Evolutionary conservation across 2,888 invertebrate genomes (phyloP).

Genomic region (Rhagium mordax): DNA sequence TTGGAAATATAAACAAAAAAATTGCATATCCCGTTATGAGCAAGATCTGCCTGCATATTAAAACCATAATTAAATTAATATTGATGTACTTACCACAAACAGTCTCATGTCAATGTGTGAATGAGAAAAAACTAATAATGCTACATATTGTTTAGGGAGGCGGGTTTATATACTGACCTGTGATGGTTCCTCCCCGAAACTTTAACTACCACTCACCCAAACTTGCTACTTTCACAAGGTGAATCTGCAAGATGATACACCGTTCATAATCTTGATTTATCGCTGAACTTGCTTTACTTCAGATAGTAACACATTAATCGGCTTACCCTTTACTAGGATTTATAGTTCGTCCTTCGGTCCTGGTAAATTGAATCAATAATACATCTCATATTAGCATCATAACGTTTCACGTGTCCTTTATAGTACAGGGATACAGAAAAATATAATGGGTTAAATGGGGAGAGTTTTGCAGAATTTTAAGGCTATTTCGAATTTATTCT

Average conservation of each 20-base stretch:
- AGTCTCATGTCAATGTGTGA: slow-evolving; percentile 15
- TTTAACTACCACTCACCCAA: slow-evolving; percentile 28
- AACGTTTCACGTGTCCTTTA: no score
- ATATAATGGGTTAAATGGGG: no score
- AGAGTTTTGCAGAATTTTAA: no score
- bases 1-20: no score
- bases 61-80: background rate
- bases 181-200: slow-evolving; percentile 20
- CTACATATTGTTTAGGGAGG: slow-evolving; percentile 14
- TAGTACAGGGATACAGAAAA: no score
- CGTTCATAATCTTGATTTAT: slow-evolving; percentile 2
- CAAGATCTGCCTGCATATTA: no score
- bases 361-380: background rate
- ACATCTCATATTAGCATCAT: background rate
- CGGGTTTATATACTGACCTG: slow-evolving; percentile 27
- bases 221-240: slow-evolving; percentile 29
- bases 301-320: background rate
- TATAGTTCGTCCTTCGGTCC: background rate
- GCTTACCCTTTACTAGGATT: slow-evolving; percentile 2
- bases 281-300: slow-evolving; percentile 10
- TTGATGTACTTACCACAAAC: slow-evolving; percentile 17
- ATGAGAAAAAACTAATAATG: slow-evolving; percentile 19
- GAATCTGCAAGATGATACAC: slow-evolving; percentile 23
- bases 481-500: no score
- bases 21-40: no score